phyloP scores from a whole-genome alignment of 2,888 invertebrate genomes.

The Ormia ochracea region DNA sequence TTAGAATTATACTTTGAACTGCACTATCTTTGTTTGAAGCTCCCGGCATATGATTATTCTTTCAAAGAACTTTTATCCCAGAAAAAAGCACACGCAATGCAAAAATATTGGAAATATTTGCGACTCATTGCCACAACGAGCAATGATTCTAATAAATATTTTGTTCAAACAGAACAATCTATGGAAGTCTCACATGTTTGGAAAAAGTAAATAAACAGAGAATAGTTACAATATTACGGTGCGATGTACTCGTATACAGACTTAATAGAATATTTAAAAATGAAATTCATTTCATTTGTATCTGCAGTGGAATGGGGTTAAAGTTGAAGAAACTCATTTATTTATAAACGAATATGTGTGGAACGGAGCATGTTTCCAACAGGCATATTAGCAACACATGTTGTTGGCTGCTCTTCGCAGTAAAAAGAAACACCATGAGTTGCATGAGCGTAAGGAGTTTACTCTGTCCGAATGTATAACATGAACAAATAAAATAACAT shows the following conservation, averaged over 20 bases:
- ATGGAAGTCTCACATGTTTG: slow-evolving; percentile 20
- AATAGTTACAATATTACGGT: neutral
- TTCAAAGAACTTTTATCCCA: neutral
- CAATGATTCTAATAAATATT: slow-evolving; percentile 53
- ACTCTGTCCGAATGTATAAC: slow-evolving; percentile 6
- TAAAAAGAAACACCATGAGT: neutral
- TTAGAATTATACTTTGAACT: too few species aligned
- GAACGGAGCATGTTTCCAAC: slow-evolving; percentile 21
- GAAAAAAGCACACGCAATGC: slow-evolving; percentile 19
- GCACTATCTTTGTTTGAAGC: too few species aligned
- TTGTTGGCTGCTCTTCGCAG: neutral
- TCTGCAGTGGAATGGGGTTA: slow-evolving; percentile 28
- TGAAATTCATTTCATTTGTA: slow-evolving; percentile 5
- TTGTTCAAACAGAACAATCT: slow-evolving; percentile 32
- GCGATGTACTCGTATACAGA: neutral
- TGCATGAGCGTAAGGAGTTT: neutral
- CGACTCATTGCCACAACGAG: slow-evolving; percentile 48
- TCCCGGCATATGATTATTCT: neutral
- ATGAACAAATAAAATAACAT: slow-evolving; percentile 3
- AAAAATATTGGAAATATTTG: slow-evolving; percentile 38
- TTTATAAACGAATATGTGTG: slow-evolving; percentile 17
- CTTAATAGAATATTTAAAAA: slow-evolving; percentile 13
- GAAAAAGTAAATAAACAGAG: neutral
- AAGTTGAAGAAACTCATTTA: slow-evolving; percentile 61
- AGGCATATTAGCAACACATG: slow-evolving; percentile 51